Conservation (phyloP, 23 tunicate genomes). For the Styela plicata region DNA sequence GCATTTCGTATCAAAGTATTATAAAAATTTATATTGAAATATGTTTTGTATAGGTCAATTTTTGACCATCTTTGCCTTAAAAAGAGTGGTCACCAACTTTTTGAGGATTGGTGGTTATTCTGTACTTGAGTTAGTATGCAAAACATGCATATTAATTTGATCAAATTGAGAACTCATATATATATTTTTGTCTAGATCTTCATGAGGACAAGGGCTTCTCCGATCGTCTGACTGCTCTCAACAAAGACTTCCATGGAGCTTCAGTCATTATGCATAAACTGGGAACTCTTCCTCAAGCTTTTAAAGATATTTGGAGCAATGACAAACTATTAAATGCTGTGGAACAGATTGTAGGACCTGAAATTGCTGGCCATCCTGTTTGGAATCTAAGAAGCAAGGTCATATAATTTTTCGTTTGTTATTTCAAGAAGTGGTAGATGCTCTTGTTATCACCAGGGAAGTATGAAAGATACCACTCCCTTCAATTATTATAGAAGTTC, state of each 20-base stretch:
- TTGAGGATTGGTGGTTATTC: no score
- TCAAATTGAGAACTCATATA: no score
- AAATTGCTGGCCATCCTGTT: slow-evolving; percentile 95
- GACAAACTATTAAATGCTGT: slow-evolving; percentile 81
- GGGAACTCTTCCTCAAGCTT: slow-evolving; percentile 64
- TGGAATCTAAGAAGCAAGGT: slow-evolving; percentile 95
- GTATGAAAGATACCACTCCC: no score
- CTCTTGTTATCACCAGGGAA: no score
- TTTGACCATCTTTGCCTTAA: no score
- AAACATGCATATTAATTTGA: no score
- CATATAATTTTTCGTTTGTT: background rate
- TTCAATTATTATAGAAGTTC: no score
- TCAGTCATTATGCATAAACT: slow-evolving; percentile 72
- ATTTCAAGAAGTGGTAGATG: background rate
- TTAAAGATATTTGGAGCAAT: slow-evolving; percentile 66
- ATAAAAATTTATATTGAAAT: no score
- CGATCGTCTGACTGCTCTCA: slow-evolving; percentile 62
- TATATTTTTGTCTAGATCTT: slow-evolving; percentile 35
- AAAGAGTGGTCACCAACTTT: no score
- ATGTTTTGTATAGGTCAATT: no score
- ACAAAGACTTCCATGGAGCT: slow-evolving; percentile 77
- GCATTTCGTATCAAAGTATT: no score
- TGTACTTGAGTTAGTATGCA: no score
- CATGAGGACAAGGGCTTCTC: slow-evolving; percentile 77
- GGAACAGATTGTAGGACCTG: slow-evolving; percentile 90